Base-by-base conservation (phyloP, 2,797 vertebrate species). In the Sylvilagus floridanus region DNA sequence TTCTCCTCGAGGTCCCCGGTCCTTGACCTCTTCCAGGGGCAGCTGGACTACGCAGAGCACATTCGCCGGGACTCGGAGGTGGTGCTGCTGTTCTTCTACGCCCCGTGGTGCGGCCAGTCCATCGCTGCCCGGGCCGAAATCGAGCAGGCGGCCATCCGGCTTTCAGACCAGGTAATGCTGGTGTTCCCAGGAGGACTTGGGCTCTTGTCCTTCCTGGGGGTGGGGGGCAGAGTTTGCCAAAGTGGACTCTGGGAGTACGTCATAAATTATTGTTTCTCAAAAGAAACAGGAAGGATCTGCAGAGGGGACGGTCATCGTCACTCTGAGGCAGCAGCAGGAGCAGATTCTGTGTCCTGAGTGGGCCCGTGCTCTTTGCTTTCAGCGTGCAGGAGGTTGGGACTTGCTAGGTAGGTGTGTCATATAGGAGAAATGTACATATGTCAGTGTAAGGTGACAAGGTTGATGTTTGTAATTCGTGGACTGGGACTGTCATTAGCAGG, bases 81-180 rank as follows among this genome's bases (percentile, higher is more conserved):
- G 11, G 99, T 98, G 0, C 97, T 99, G 22, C 97, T 99, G 68
- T 99, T 99, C 97, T 99, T 99, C 97, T 99, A 99, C 0, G 99
- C 99, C 0, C 99, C 99, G 0, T 99, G 99, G 99, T 99, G 99
- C 2, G 99, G 99, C 47, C 99, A 99, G 98, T 99, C 99, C 10
- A 98, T 99, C n/a, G 97, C 99, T 0, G 99, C 98, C 26, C 98
- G 99, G 24, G 98, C 98, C 62, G 99, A 99, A 92, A 97, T 99
- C 88, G 99, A 99, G 77, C 98, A 96, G 3, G 99, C 99, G n/a
- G 99, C 99, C 3, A 98, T 97, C 96, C 99, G 98, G 26, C 97
- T 99, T 95, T 98, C 99, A 47, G 99, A 99, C 94, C 99, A 99
- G 99, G 99, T 99, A 98, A 98, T 69, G 75, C 6, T 32, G 73